Base-by-base conservation (phyloP, 2,888 invertebrate genomes). In the Cantharis rufa region DNA sequence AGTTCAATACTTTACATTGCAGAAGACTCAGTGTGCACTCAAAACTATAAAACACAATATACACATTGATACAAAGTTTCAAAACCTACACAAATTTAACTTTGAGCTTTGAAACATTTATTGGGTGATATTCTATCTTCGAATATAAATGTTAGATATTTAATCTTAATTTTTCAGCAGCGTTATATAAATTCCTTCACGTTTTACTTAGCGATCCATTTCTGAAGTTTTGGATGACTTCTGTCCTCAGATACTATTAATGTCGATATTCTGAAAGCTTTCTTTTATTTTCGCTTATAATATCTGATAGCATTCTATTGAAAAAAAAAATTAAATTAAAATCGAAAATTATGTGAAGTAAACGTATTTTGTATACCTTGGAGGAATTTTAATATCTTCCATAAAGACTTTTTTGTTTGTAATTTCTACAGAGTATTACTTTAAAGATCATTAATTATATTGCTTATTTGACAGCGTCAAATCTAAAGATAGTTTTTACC, bases 391-490 rank as follows among this genome's bases (percentile, higher is more conserved):
- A 64, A 15, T 18, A 64, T 48, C 66, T 48, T 21, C 72, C 21
- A 72, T 71, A 73, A 21, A 62, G 10, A 16, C 13, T 74, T 74
- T 74, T 74, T 74, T 74, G 69, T 63, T 74, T 62, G 24, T 70
- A 74, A 74, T 74, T 74, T 74, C 69, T 63, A 69, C 24, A 74
- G 74, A 69, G 69, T 61, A 70, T 74, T 69, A 74, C 74, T 70
- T 74, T 69, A 24, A 16, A 18, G 24, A 28, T 74, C 69, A 74
- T 74, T 74, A 74, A 74, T 74, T 74, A 74, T 70, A 69, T 70
- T 74, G 62, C 74, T 74, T 74, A 24, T 69, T 32, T 61, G 18
- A n/a, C 24, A 27, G 63, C 62, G 68, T 62, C 32, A 24, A 68
- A 73, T 61, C 18, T 69, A 69, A 32, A 69, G 69, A 73, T 21